These are phyloP conservation scores for Cryptoblepharus egeriae DNA, from an alignment of 2,797 vertebrate genomes.

Conservation along the genomic window DNA sequence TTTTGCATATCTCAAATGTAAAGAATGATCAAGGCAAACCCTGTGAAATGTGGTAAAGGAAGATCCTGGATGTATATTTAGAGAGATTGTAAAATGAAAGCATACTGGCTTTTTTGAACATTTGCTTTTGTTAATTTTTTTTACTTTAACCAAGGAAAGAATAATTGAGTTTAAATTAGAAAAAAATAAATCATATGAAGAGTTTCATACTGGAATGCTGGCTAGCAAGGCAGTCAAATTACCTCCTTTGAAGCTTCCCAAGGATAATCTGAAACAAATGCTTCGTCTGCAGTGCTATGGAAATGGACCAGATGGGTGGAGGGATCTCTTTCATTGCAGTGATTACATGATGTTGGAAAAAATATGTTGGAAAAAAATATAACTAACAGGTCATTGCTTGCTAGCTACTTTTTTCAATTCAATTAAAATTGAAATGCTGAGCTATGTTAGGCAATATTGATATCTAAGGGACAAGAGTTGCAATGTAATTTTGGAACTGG, in stretches of 20 bases:
- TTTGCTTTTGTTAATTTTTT: not conserved
- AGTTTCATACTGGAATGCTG: not conserved
- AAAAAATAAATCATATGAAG: not conserved
- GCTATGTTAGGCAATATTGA: not conserved
- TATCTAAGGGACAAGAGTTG: not conserved
- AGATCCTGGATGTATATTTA: not conserved
- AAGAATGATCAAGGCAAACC: not conserved
- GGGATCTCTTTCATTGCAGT: not conserved
- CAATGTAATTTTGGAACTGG: not conserved
- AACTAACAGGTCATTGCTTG: not conserved
- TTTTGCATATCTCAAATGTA: not conserved
- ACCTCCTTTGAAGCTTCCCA: not conserved
- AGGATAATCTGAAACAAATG: not conserved
- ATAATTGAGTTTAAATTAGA: not conserved
- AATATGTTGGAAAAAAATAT: no score
- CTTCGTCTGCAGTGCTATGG: not conserved
- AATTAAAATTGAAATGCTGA: constrained; percentile 6
- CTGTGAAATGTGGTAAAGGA: not conserved
- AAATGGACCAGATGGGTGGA: not conserved
- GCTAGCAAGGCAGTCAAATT: not conserved
- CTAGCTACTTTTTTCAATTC: not conserved
- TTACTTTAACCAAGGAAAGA: not conserved
- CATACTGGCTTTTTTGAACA: not conserved
- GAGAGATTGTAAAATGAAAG: not conserved
- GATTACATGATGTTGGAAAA: not conserved